Base-by-base conservation (phyloP, 2,113 vertebrate genomes). In the Limanda limanda region DNA sequence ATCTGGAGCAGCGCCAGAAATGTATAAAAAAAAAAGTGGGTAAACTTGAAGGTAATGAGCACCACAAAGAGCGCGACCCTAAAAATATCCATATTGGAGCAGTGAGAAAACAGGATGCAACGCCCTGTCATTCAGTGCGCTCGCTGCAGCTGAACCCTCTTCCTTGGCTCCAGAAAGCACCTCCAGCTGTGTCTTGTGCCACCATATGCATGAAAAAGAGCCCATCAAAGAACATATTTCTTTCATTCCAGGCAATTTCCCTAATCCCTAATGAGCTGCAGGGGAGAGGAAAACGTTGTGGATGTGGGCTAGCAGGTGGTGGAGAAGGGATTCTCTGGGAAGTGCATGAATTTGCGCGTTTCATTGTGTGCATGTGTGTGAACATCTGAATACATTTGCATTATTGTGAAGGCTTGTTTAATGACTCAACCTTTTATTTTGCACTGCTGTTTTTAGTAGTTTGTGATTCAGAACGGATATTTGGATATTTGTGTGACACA, bases 221-320 rank as follows among this genome's bases (percentile, higher is more conserved):
- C 61, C 92, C 91, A 93, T 94, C 93, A 95, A 94, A 94, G 92
- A 94, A 91, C 91, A 93, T 91, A 94, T 93, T 94, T 94, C 89
- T 93, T 94, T 94, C 87, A 93, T 94, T 94, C 92, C 91, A 87
- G 89, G 89, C 93, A 92, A 94, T 94, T 94, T 94, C 91, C 93
- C 91, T 94, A 94, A 94, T 95, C 94, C 91, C 91, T 86, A 89
- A 92, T 92, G 92, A 94, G 93, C 93, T 90, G 88, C 91, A 87
- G 92, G 93, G 91, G 83, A 94, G 86, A 92, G 81, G 86, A 88
- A 91, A 92, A 91, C 85, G 91, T 91, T 91, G 88, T 84, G 88
- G 81, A 83, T 90, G 86, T 87, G 88, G 72, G 90, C 86, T 88
- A 92, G 93, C 93, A 94, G 93, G 92, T 93, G 93, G 91, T 80